phyloP scores from a whole-genome alignment of 53 echinoderm and acorn worm genomes.

The Apostichopus leukothele region DNA sequence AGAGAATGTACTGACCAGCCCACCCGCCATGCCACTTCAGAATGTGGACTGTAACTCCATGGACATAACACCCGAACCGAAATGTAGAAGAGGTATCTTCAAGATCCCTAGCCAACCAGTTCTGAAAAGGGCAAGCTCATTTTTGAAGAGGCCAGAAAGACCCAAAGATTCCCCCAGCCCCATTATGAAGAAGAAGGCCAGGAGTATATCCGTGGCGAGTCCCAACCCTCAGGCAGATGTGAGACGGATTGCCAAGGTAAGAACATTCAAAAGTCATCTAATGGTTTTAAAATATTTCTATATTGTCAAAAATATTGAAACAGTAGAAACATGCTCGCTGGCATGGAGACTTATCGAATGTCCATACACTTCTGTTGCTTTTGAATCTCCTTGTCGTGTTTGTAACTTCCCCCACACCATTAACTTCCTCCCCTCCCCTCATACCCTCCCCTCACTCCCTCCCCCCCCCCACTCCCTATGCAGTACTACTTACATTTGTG shows the following conservation, averaged over 20 bases:
- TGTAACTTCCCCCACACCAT: too few species aligned
- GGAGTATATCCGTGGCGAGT: conserved; percentile 69
- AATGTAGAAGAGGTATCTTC: conserved; percentile 81
- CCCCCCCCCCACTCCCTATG: too few species aligned
- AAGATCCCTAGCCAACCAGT: conserved; percentile 89
- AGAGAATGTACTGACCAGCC: neutral
- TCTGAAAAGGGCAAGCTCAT: conserved; percentile 54
- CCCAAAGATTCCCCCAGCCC: conserved; percentile 84
- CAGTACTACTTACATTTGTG: too few species aligned
- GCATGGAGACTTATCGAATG: too few species aligned
- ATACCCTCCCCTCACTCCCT: too few species aligned
- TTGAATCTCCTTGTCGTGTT: too few species aligned
- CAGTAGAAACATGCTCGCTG: too few species aligned
- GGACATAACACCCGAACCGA: conserved; percentile 69
- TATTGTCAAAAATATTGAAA: too few species aligned
- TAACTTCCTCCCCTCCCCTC: too few species aligned
- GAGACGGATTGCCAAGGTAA: conserved; percentile 3
- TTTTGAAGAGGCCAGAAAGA: conserved; percentile 84
- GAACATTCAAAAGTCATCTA: too few species aligned
- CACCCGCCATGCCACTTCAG: conserved; percentile 23
- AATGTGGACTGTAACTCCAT: conserved; percentile 73
- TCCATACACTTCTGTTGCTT: too few species aligned
- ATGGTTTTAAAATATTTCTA: too few species aligned
- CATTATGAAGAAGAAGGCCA: conserved; percentile 70
- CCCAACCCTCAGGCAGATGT: conserved; percentile 33